phyloP scores from a whole-genome alignment of 92 coral and sea anemone genomes.

The Phenganax subtilis region DNA sequence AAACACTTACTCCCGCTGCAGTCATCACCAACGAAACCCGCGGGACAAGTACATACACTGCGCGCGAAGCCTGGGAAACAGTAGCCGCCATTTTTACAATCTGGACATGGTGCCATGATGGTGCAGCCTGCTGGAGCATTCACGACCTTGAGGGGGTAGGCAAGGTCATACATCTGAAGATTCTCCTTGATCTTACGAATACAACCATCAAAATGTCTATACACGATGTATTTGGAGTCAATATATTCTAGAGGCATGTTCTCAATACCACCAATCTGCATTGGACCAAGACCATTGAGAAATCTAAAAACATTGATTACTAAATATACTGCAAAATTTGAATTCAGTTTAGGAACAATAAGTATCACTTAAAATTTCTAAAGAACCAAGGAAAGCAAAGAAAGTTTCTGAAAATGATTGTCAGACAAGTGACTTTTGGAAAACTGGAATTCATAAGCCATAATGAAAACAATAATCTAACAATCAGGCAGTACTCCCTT shows the following conservation, averaged over 20 bases:
- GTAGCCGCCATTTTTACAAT: slow-evolving; percentile 70
- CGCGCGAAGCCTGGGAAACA: slow-evolving; percentile 70
- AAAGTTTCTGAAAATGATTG: no score
- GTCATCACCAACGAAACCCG: slow-evolving; percentile 66
- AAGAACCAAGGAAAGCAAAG: background rate
- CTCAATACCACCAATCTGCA: slow-evolving; percentile 87
- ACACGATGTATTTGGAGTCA: slow-evolving; percentile 43
- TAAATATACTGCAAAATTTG: no score
- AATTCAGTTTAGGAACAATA: background rate
- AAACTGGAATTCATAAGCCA: no score
- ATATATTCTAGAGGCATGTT: slow-evolving; percentile 52
- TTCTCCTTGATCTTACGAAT: slow-evolving; percentile 70
- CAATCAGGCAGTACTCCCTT: no score
- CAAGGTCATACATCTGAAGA: slow-evolving; percentile 78
- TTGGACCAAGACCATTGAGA: slow-evolving; percentile 93
- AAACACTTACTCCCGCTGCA: slow-evolving; percentile 72
- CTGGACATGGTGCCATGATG: slow-evolving; percentile 56
- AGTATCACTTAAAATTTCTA: background rate
- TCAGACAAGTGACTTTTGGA: no score
- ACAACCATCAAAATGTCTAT: slow-evolving; percentile 67
- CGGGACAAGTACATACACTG: slow-evolving; percentile 77
- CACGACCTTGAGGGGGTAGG: slow-evolving; percentile 59
- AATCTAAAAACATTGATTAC: slow-evolving; percentile 47
- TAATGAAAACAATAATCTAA: no score
- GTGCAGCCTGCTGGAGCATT: slow-evolving; percentile 68